Base-by-base conservation (phyloP, 92 coral and sea anemone species). In the Muricea muricata region DNA sequence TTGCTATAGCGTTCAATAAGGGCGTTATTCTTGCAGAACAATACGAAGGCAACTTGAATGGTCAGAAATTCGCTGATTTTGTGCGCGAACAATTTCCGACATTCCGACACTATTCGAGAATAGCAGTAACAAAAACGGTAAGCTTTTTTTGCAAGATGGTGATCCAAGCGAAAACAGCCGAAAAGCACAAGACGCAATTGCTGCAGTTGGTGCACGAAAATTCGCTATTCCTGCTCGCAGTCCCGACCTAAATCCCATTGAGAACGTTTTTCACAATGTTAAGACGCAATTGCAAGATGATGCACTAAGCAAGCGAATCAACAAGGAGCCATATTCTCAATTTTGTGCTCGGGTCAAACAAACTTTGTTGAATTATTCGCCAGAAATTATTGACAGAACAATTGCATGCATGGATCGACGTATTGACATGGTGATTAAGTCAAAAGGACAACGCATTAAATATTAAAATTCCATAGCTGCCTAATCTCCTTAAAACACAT, bases 371-470 rank as follows among this genome's bases (percentile, higher is more conserved):
- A 41, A 35, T 33, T 35, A 32, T 41, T 35, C 28, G 33, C 32
- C 55, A 33, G 77, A 48, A 18, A 60, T 54, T 54, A 77, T 77
- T 30, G 42, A 52, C 42, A 77, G 55, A 24, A 78, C 83, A 35
- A 78, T 78, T 26, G 47, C 28, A 7, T 52, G 46, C 29, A 28
- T 78, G 71, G 71, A 56, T 47, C n/a, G 34, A 12, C 67, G 83
- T 6, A 78, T 78, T 25, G 70, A 52, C 33, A 24, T 78, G 28
- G 52, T 78, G 2, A 78, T 56, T 50, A 78, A 78, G 70, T 25
- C 39, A 61, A 78, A 55, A 56, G 83, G 83, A 13, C 69, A 55
- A 37, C 69, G 83, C 29, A 52, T 32, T 11, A 78, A 78, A 57
- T 78, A 77, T 77, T 70, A 39, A 70, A 32, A 6, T 6, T 24